A percentile compares a stretch with the other conserved stretches of the same genome.
Evolutionary conservation across 2,797 vertebrate species (phyloP).

Genomic region (Yasuhikotakia modesta): DNA sequence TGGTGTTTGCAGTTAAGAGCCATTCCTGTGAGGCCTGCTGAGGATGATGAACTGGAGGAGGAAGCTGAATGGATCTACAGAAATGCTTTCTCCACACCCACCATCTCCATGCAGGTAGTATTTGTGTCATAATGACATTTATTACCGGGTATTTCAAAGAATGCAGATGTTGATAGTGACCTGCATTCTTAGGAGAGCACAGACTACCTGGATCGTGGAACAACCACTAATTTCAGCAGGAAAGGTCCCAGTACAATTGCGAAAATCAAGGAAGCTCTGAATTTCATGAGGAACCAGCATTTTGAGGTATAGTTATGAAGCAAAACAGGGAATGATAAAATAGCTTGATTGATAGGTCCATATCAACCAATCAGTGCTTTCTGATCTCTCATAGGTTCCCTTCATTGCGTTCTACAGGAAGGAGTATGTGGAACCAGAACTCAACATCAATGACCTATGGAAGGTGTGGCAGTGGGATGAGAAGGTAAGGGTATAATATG

Average conservation of each 20-base stretch:
- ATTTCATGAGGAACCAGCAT: conserved; percentile 99
- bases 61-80: conserved; percentile 99
- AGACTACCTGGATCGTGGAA: conserved; percentile 93
- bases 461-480: conserved; percentile 99
- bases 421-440: conserved; percentile 96
- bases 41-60: conserved; percentile 96
- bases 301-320: conserved; percentile 84
- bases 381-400: conserved; percentile 80
- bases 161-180: background rate
- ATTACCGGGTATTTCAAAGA: background rate
- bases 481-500: conserved; percentile 80
- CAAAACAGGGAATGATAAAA: background rate
- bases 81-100: conserved; percentile 95
- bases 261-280: conserved; percentile 97
- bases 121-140: background rate
- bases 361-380: background rate
- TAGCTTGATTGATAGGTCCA: background rate
- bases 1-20: conserved; percentile 80
- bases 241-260: conserved; percentile 97
- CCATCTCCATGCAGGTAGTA: conserved; percentile 94
- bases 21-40: conserved; percentile 91
- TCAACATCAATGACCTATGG: conserved; percentile 98
- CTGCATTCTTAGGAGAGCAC: conserved; percentile 82
- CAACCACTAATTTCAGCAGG: conserved; percentile 90
- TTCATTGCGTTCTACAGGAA: conserved; percentile 99